A percentile compares a stretch with the other conserved stretches of the same genome.
Evolutionary conservation across 2,113 vertebrate genomes (phyloP).

Genomic region (Osmerus mordax): DNA sequence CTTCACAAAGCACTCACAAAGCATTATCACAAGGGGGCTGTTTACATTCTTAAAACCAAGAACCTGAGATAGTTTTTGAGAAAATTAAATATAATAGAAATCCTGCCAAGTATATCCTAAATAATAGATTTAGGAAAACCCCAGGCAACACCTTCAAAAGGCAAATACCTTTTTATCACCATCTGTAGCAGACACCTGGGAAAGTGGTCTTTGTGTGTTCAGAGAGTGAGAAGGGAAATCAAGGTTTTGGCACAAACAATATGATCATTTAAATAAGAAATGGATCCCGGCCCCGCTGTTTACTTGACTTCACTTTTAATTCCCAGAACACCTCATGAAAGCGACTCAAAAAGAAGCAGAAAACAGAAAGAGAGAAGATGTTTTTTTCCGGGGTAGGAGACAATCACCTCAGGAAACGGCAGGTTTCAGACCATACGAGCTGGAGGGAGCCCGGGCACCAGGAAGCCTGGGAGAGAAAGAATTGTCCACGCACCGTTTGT

Average conservation of each 20-base stretch:
- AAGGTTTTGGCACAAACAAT: constrained; percentile 66
- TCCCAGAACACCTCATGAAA: constrained; percentile 50
- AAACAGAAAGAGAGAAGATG: constrained; percentile 10
- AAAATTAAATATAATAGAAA: constrained; percentile 65
- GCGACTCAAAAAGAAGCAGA: constrained; percentile 31
- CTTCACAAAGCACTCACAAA: no score
- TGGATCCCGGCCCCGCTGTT: constrained; percentile 58
- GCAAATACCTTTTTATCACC: constrained; percentile 65
- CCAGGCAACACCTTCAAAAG: constrained; percentile 66
- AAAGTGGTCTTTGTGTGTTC: constrained; percentile 59
- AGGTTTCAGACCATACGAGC: constrained; percentile 18
- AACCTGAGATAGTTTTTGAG: background rate
- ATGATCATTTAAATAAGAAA: constrained; percentile 69
- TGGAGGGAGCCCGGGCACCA: constrained; percentile 7
- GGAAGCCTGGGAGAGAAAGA: background rate
- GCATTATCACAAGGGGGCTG: no score
- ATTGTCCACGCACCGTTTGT: constrained; percentile 2
- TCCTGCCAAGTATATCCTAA: constrained; percentile 56
- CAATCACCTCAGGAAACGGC: constrained; percentile 27
- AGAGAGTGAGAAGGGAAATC: constrained; percentile 69
- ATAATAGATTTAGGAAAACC: constrained; percentile 69
- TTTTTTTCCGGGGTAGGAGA: constrained; percentile 11
- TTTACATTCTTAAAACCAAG: no score
- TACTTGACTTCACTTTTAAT: constrained; percentile 52
- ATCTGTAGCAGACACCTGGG: constrained; percentile 67